phyloP scores from a whole-genome alignment of 2,113 vertebrate species.

The Syrrhaptes paradoxus region DNA sequence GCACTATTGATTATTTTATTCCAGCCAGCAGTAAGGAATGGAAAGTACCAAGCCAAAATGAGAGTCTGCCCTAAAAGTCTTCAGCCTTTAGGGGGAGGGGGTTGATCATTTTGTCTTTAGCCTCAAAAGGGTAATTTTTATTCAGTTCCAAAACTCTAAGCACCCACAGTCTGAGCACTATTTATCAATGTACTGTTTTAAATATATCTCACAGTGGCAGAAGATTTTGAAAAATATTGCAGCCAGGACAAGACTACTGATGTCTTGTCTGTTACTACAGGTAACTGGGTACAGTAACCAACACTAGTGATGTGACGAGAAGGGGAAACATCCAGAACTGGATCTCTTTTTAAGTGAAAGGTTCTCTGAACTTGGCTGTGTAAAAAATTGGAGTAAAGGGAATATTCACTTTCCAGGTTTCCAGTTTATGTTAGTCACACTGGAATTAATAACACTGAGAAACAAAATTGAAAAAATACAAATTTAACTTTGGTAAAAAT shows the following conservation, averaged over 20 bases:
- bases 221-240: not conserved
- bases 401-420: slow-evolving; percentile 6
- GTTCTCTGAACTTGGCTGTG: not conserved
- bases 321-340: not conserved
- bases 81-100: not conserved
- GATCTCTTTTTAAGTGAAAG: not conserved
- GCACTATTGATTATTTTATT: not conserved
- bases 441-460: not conserved
- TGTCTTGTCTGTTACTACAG: slow-evolving; percentile 27
- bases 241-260: not conserved
- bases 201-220: not conserved
- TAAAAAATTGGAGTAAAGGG: slow-evolving; percentile 7
- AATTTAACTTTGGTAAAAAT: not conserved
- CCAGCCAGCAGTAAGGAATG: not conserved
- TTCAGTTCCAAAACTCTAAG: not conserved
- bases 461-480: not conserved
- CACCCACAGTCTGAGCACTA: not conserved
- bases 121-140: not conserved
- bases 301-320: not conserved
- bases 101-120: not conserved
- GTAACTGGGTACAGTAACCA: not conserved
- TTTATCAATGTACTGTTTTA: not conserved
- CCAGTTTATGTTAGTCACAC: slow-evolving; percentile 30
- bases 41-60: not conserved
- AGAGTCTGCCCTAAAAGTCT: not conserved